These are phyloP conservation scores for Malthinus flaveolus DNA, from an alignment of 2,888 invertebrate genomes.

Conservation along the genomic window DNA sequence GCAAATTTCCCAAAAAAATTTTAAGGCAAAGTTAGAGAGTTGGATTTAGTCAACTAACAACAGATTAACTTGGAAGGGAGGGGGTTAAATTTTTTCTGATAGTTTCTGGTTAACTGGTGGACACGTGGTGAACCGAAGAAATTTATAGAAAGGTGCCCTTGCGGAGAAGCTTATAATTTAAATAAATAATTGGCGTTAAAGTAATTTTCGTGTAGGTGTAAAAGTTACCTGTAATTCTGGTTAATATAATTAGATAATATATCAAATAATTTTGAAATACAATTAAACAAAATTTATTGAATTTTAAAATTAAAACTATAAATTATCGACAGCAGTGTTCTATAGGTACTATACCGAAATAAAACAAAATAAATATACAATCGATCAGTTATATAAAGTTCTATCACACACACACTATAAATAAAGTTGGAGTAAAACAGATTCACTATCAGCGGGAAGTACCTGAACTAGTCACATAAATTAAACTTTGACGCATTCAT, in stretches of 20 bases:
- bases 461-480: constrained; percentile 47
- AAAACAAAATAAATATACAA: not conserved
- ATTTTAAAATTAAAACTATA: constrained; percentile 6
- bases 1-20: too few relatives aligned
- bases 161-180: too few relatives aligned
- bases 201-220: too few relatives aligned
- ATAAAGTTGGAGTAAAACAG: constrained; percentile 18
- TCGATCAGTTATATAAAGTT: not conserved
- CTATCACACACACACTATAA: constrained; percentile 4
- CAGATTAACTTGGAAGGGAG: too few relatives aligned
- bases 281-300: constrained; percentile 1
- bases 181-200: too few relatives aligned
- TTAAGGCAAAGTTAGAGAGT: too few relatives aligned
- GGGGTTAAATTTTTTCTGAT: too few relatives aligned
- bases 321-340: not conserved
- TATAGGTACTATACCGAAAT: not conserved
- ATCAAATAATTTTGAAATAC: not conserved
- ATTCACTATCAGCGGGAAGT: constrained; percentile 27
- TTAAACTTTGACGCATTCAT: constrained; percentile 53
- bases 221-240: too few relatives aligned
- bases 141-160: too few relatives aligned
- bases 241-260: not conserved
- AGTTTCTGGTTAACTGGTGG: too few relatives aligned
- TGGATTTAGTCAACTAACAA: too few relatives aligned
- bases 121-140: too few relatives aligned